phyloP scores from a whole-genome alignment of 2,888 invertebrate species.

The Xestia c-nigrum region DNA sequence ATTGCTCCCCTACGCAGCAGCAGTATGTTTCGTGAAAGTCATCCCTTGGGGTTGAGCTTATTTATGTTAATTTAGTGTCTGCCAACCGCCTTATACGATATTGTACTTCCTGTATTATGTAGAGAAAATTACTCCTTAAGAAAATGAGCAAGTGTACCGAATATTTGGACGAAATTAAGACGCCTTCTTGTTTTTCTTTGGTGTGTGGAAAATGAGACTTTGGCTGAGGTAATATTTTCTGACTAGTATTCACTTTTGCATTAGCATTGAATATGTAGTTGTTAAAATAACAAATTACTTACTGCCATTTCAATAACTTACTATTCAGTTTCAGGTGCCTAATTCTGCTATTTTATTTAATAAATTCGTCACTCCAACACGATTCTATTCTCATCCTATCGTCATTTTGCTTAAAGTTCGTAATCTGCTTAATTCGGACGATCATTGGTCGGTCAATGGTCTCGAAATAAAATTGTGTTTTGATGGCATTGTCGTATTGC shows the following conservation, averaged over 20 bases:
- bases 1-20: conserved; percentile 38
- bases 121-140: conserved; percentile 48
- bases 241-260: neutral
- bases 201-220: neutral
- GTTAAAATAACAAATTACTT: neutral
- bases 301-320: too few relatives aligned
- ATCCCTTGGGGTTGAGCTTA: conserved; percentile 55
- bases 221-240: neutral
- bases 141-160: conserved; percentile 38
- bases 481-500: too few relatives aligned
- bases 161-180: conserved; percentile 49
- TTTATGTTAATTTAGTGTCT: conserved; percentile 67
- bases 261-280: neutral
- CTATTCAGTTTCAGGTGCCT: too few relatives aligned
- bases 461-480: too few relatives aligned
- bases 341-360: too few relatives aligned
- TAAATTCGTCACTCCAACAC: too few relatives aligned
- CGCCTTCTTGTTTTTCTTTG: neutral
- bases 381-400: too few relatives aligned
- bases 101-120: conserved; percentile 52
- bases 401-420: too few relatives aligned
- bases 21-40: conserved; percentile 52
- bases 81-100: conserved; percentile 56
- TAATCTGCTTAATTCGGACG: too few relatives aligned
- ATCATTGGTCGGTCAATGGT: too few relatives aligned